These are phyloP conservation scores for Bufo bufo DNA, from an alignment of 2,113 vertebrate species.

Conservation along the genomic window DNA sequence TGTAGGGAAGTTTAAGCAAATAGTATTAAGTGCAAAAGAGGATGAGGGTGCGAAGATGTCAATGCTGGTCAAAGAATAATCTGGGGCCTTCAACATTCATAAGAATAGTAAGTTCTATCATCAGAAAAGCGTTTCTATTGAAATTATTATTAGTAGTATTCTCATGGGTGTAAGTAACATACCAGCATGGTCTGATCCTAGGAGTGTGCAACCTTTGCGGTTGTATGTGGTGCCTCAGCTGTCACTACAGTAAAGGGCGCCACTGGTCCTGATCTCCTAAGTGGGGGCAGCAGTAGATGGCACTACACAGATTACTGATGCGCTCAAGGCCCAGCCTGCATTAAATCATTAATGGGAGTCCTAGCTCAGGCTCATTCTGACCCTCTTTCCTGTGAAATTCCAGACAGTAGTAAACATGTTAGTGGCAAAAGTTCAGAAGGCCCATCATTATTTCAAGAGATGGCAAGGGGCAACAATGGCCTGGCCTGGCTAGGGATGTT, in stretches of 20 bases:
- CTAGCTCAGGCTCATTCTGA: background rate
- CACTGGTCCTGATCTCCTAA: background rate
- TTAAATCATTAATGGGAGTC: background rate
- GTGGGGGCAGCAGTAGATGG: background rate
- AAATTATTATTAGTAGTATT: background rate
- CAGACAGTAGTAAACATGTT: background rate
- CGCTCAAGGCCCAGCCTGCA: no score
- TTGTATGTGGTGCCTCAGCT: background rate
- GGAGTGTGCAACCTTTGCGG: background rate
- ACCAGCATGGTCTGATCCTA: background rate
- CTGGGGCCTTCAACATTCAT: background rate
- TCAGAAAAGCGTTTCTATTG: background rate
- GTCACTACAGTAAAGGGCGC: background rate
- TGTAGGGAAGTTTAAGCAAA: background rate
- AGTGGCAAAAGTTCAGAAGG: no score
- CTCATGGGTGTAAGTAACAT: background rate
- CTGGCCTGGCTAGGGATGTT: no score
- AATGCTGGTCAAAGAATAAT: background rate
- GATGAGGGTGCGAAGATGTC: background rate
- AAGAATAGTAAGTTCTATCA: background rate
- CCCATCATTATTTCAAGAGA: no score
- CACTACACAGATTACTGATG: background rate
- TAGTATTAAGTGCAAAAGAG: background rate
- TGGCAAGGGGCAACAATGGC: no score
- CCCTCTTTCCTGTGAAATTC: background rate